A percentile compares a stretch with the other conserved stretches of the same genome.
Conservation (phyloP, 2,113 vertebrate genomes). For the Cichladusa arquata region DNA sequence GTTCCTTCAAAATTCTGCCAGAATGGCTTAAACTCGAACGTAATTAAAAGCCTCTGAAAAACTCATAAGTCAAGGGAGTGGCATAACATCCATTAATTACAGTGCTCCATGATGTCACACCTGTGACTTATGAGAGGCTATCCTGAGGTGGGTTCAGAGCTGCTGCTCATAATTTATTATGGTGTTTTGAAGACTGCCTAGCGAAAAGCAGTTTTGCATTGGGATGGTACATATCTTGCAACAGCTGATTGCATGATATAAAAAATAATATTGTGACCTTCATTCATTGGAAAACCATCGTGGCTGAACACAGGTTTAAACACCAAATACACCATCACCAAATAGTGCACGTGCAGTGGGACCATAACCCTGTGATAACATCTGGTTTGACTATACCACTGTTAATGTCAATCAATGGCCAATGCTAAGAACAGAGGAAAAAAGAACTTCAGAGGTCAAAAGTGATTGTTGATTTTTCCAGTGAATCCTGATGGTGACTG, state of each 20-base stretch:
- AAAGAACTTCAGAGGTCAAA: not conserved
- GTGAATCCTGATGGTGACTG: not conserved
- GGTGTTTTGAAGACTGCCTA: not conserved
- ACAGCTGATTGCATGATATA: not conserved
- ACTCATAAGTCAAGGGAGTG: not conserved
- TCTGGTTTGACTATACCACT: not conserved
- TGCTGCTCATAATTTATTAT: not conserved
- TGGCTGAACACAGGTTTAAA: not conserved
- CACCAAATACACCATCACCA: not conserved
- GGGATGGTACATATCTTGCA: not conserved
- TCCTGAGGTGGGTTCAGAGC: slow-evolving; percentile 3
- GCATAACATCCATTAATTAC: slow-evolving; percentile 28
- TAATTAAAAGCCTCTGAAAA: slow-evolving; percentile 41
- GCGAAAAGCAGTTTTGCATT: not conserved
- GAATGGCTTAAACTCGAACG: slow-evolving; percentile 39
- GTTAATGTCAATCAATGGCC: not conserved
- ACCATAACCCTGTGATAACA: not conserved
- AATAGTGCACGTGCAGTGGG: not conserved
- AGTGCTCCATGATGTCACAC: slow-evolving; percentile 14
- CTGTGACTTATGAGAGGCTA: slow-evolving; percentile 18
- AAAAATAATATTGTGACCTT: not conserved
- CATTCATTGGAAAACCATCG: not conserved
- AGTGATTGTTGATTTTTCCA: not conserved
- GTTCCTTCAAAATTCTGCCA: slow-evolving; percentile 40
- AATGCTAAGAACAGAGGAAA: not conserved